phyloP scores from a whole-genome alignment of 2,888 invertebrate species.

The Linnaemya vulpina region DNA sequence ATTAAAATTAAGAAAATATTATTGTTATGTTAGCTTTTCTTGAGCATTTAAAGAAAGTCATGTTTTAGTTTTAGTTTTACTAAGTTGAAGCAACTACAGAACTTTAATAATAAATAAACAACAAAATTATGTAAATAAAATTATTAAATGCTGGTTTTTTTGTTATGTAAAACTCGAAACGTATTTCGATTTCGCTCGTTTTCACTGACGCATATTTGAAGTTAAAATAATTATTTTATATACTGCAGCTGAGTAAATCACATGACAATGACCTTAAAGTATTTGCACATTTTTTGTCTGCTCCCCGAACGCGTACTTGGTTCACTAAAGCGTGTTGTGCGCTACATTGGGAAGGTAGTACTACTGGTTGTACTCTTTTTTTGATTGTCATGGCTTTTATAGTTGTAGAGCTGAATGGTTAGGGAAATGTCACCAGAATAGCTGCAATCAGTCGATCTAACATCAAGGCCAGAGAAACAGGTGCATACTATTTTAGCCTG shows the following conservation, averaged over 20 bases:
- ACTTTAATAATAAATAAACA: constrained; percentile 27
- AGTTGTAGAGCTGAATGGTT: neutral
- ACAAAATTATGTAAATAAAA: constrained; percentile 29
- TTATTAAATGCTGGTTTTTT: constrained; percentile 21
- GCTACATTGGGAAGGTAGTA: neutral
- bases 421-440: too few species aligned
- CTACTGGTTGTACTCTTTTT: neutral
- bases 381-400: neutral
- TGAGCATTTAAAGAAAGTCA: constrained; percentile 43
- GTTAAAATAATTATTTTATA: neutral
- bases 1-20: constrained; percentile 22
- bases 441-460: too few species aligned
- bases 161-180: neutral
- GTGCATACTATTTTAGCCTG: too few species aligned
- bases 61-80: constrained; percentile 36
- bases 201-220: constrained; percentile 5
- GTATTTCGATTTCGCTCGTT: neutral
- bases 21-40: constrained; percentile 69
- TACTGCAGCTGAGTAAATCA: neutral
- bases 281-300: neutral
- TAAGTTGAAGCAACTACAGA: constrained; percentile 34
- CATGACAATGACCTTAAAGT: constrained; percentile 13
- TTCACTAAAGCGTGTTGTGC: neutral
- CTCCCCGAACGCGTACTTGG: neutral
- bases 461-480: too few species aligned